Evolutionary conservation across 2,888 invertebrate genomes (phyloP).

Genomic region (Helobdella robusta): DNA sequence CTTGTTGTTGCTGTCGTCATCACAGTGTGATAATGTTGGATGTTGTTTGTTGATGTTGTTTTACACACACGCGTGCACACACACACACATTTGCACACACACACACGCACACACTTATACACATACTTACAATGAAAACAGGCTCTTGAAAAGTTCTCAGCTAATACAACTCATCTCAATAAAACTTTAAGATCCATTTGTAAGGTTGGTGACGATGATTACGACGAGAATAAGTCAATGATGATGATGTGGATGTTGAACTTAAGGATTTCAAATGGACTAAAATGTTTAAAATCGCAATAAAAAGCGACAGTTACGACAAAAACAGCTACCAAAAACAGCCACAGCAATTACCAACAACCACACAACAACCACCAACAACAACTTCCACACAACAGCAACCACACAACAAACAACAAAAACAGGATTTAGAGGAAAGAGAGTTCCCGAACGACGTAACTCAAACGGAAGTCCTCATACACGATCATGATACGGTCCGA

Average conservation of each 20-base stretch:
- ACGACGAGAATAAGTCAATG: no score
- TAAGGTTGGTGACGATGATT: slow-evolving; percentile 46
- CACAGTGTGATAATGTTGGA: neutral
- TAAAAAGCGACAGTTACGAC: no score
- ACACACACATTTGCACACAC: no score
- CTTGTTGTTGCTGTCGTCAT: neutral
- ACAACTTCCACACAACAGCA: neutral
- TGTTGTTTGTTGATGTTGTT: neutral
- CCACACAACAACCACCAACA: neutral
- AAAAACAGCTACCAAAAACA: no score
- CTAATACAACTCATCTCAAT: slow-evolving; percentile 79
- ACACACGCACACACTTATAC: neutral
- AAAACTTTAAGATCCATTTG: slow-evolving; percentile 75
- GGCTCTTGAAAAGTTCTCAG: slow-evolving; percentile 89
- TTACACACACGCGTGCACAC: no score
- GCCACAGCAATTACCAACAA: neutral
- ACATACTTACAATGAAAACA: slow-evolving; percentile 47
- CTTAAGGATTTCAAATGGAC: no score
- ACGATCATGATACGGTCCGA: slow-evolving; percentile 51
- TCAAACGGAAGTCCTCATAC: slow-evolving; percentile 75
- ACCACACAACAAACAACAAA: no score
- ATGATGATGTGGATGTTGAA: no score
- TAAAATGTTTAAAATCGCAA: no score
- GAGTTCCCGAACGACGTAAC: slow-evolving; percentile 88
- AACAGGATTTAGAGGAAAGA: slow-evolving; percentile 68